phyloP scores from a whole-genome alignment of 2,888 invertebrate species.

The Euplagia quadripunctaria region DNA sequence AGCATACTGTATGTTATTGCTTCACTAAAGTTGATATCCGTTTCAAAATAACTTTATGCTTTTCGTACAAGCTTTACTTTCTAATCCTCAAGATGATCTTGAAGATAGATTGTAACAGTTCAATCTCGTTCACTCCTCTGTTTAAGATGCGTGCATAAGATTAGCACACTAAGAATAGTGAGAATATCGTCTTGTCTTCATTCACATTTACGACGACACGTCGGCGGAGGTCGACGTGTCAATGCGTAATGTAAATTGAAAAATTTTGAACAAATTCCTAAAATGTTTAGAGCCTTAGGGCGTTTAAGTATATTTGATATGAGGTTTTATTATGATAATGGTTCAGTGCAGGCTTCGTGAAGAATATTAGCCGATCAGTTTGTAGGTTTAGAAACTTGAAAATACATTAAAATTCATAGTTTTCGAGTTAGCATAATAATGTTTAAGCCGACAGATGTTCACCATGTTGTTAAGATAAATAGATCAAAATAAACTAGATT shows the following conservation, averaged over 20 bases:
- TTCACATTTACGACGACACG: not conserved
- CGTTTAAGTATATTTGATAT: too few species aligned
- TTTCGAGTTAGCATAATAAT: too few species aligned
- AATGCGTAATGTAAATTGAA: not conserved
- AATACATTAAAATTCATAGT: too few species aligned
- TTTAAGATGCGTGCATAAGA: slow-evolving; percentile 15
- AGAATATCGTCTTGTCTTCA: not conserved
- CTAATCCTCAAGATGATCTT: slow-evolving; percentile 13
- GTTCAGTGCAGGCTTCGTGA: too few species aligned
- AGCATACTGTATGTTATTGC: not conserved
- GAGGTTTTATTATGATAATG: too few species aligned
- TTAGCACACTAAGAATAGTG: not conserved
- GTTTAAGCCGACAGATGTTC: too few species aligned
- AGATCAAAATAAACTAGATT: too few species aligned
- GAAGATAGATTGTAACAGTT: slow-evolving; percentile 17
- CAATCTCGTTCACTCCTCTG: slow-evolving; percentile 10
- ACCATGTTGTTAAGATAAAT: too few species aligned
- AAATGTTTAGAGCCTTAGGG: not conserved
- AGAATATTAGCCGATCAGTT: too few species aligned
- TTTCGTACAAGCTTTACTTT: not conserved
- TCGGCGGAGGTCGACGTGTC: not conserved
- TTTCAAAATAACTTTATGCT: not conserved
- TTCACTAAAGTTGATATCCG: not conserved
- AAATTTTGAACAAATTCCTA: not conserved
- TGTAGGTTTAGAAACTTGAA: too few species aligned